phyloP scores from a whole-genome alignment of 2,113 vertebrate species.

The Mormyrus lacerda region DNA sequence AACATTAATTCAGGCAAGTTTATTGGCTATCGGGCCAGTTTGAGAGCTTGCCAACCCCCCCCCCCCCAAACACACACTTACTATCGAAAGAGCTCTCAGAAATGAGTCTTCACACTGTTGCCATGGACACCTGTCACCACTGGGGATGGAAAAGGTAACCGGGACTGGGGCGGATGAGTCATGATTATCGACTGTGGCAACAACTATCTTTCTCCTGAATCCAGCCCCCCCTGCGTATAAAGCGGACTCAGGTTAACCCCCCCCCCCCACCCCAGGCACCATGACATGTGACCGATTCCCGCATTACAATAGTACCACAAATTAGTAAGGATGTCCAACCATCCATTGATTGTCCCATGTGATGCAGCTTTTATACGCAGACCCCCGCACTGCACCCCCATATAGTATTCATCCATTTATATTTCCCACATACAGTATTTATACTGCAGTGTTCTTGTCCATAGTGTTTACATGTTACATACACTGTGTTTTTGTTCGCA shows the following conservation, averaged over 20 bases:
- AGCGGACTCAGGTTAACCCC: not conserved
- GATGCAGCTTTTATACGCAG: not conserved
- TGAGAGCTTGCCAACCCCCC: slow-evolving; percentile 32
- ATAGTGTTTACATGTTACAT: not conserved
- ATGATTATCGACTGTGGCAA: not conserved
- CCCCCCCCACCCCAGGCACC: not conserved
- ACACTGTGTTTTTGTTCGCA: not conserved
- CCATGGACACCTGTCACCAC: slow-evolving; percentile 18
- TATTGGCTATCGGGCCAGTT: slow-evolving; percentile 54
- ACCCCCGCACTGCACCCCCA: not conserved
- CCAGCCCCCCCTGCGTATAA: not conserved
- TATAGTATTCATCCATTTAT: not conserved
- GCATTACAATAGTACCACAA: not conserved
- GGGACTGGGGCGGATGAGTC: not conserved
- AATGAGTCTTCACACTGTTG: slow-evolving; percentile 38
- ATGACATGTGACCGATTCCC: not conserved
- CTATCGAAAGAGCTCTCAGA: slow-evolving; percentile 30
- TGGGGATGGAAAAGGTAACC: not conserved
- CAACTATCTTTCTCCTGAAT: not conserved
- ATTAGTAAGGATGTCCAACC: not conserved
- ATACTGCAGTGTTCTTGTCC: not conserved
- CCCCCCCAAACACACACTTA: slow-evolving; percentile 31
- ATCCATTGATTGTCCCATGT: not conserved
- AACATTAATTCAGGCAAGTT: slow-evolving; percentile 20
- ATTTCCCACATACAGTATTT: not conserved